Base-by-base conservation (phyloP, 2,797 vertebrate genomes). In the Hyperoplus immaculatus region DNA sequence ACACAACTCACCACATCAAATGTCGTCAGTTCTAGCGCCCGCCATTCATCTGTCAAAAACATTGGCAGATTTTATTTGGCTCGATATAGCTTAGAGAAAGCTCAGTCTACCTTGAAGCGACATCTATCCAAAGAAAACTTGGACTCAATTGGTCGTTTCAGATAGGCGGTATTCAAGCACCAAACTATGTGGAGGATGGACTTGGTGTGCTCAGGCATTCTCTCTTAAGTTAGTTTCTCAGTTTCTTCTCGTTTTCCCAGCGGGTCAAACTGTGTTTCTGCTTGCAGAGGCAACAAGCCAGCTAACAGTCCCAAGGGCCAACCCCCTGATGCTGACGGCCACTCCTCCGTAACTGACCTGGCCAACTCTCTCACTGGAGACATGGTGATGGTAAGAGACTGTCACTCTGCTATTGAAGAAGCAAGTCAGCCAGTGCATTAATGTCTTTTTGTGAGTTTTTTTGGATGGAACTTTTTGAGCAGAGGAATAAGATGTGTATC, bases 301-400 rank as follows among this genome's bases (percentile, higher is more conserved):
- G 97, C 93, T 14, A 95, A 97, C 62, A 96, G 97, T 3, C 96
- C 96, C 3, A 97, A 97, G 0, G 97, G 97, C 79, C 97, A 98
- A 86, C 96, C 95, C 0, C 97, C 97, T 0, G 96, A 97, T 7
- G 97, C 97, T 11, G 95, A 95, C 43, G 96, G 97, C 1, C 97
- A 93, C 74, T 99, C 98, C 72, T 99, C 98, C 0, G 97, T 99
- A 65, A 97, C 98, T 0, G 98, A 99, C 92, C 95, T 99, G 72
- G 98, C 97, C 89, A 99, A 99, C 94, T 99, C 98, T 42, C 95
- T 99, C 86, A 99, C 98, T 80, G 98, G 98, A 67, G 98, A 99
- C 94, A 99, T 99, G 98, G 96, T 99, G 64, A 99, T 99, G 98
- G 98, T 99, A 96, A 36, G 97, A 94, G 38, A 16, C 11, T 59